Conservation (phyloP, 1,140 invertebrate species). For the Tyrophagus putrescentiae region DNA sequence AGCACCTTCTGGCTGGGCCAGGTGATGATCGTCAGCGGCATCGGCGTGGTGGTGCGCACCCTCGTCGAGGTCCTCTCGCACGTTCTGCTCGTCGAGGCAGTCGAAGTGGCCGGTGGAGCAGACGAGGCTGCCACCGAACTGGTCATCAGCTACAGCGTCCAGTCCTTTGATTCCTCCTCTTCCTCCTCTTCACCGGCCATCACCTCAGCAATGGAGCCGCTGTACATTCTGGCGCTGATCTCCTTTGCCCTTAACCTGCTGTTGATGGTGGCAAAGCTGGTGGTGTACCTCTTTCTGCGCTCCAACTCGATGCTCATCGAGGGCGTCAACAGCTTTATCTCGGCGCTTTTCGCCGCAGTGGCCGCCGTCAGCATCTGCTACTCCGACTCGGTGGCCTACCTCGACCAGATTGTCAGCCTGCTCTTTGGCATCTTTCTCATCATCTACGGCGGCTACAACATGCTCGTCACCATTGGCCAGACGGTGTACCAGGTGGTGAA, state of each 20-base stretch:
- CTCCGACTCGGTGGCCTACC: neutral
- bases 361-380: neutral
- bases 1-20: slow-evolving; percentile 8
- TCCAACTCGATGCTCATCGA: neutral
- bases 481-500: slow-evolving; percentile 1
- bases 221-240: neutral
- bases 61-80: neutral
- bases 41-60: neutral
- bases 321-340: slow-evolving; percentile 41
- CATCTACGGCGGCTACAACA: neutral
- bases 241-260: neutral
- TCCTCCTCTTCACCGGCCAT: too few relatives aligned
- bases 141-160: too few relatives aligned
- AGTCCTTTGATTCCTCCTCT: too few relatives aligned
- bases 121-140: too few relatives aligned
- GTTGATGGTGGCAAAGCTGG: neutral
- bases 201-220: slow-evolving; percentile 8
- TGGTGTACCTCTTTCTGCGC: neutral
- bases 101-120: too few relatives aligned
- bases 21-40: slow-evolving; percentile 1
- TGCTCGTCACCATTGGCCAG: neutral
- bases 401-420: slow-evolving; percentile 3
- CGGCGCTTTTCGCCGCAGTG: slow-evolving; percentile 32
- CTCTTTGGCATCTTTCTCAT: slow-evolving; percentile 16
- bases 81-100: too few relatives aligned